Base-by-base conservation (phyloP, 2,113 vertebrate species). In the Elanus axillaris region DNA sequence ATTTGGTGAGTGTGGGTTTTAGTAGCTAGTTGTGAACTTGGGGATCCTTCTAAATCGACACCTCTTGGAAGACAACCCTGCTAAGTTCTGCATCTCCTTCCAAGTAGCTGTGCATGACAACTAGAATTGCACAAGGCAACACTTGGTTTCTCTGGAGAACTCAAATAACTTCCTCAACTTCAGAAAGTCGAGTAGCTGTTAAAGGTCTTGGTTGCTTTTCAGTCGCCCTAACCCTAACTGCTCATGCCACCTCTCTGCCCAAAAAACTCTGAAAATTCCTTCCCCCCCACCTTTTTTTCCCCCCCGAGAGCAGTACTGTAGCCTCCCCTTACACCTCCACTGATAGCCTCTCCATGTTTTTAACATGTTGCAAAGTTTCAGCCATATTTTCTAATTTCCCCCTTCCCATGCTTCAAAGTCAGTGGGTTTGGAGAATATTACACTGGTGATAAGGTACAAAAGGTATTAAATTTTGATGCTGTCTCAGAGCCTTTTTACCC, bases 271-370 rank as follows among this genome's bases (percentile, higher is more conserved):
- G 26, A 74, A 73, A 63, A 62, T 67, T 69, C 23, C 71, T 84
- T 87, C 31, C 8, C 23, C 11, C 9, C 2, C 2, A 1, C 5
- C 2, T 14, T 62, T 58, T 62, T 74, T 63, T 1, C 9, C 20
- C 9, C 20, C 63, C 29, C 13, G 19, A 60, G 25, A 74, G 47
- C 27, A 71, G 47, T 45, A 75, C 26, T 10, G 38, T 7, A 66
- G 45, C 31, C 29, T 93, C 29, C 32, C 13, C n/a, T 52, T 50
- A 82, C 8, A 38, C 9, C 12, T 87, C 66, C 26, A 40, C 32
- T 68, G 20, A 52, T 50, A n/a, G 4, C 22, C 47, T 48, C 26
- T 63, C 18, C 1, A 0, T 45, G 20, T 55, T 87, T 77, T 84
- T 85, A 84, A 85, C 40, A 9, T 5, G 6, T 66, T 73, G 36